Percentiles rank a stretch among this genome's conserved stretches.
phyloP scores from a whole-genome alignment of 2,797 vertebrate genomes.

The Malacoctenus gilli region DNA sequence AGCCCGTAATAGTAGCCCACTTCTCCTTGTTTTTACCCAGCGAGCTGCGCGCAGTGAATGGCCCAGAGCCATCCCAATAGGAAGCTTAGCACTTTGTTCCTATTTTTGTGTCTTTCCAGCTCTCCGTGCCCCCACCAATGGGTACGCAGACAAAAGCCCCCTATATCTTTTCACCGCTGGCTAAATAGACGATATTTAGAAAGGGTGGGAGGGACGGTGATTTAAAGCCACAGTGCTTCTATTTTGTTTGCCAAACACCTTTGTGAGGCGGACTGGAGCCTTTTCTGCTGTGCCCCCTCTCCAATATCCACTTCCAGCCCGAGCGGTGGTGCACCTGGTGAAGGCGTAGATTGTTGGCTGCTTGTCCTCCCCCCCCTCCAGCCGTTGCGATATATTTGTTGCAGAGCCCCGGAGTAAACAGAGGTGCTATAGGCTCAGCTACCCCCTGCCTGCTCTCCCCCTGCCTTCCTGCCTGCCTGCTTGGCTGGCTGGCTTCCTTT shows the following conservation, averaged over 20 bases:
- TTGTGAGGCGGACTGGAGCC: slow-evolving; percentile 68
- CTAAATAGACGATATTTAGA: slow-evolving; percentile 91
- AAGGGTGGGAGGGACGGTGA: slow-evolving; percentile 86
- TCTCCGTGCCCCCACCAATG: slow-evolving; percentile 83
- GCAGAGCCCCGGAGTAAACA: slow-evolving; percentile 67
- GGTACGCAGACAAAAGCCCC: slow-evolving; percentile 90
- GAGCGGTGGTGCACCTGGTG: slow-evolving; percentile 39
- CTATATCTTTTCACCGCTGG: slow-evolving; percentile 88
- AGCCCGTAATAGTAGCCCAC: slow-evolving; percentile 75
- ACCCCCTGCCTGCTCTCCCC: slow-evolving; percentile 51
- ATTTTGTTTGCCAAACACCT: slow-evolving; percentile 82
- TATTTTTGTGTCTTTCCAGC: slow-evolving; percentile 88
- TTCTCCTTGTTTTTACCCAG: slow-evolving; percentile 79
- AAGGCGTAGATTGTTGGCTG: slow-evolving; percentile 40
- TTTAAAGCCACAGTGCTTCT: slow-evolving; percentile 87
- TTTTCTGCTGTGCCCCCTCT: slow-evolving; percentile 52
- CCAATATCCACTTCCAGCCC: slow-evolving; percentile 47
- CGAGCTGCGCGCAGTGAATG: slow-evolving; percentile 80
- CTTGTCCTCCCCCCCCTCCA: neutral
- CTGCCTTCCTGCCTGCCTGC: slow-evolving; percentile 30
- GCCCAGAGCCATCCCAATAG: slow-evolving; percentile 83
- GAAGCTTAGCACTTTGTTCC: slow-evolving; percentile 91
- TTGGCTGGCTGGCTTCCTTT: slow-evolving; percentile 64
- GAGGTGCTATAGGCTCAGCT: slow-evolving; percentile 67
- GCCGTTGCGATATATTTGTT: slow-evolving; percentile 58